Evolutionary conservation across 1,140 invertebrate species (phyloP).

Genomic region (Drosophila seguyi): DNA sequence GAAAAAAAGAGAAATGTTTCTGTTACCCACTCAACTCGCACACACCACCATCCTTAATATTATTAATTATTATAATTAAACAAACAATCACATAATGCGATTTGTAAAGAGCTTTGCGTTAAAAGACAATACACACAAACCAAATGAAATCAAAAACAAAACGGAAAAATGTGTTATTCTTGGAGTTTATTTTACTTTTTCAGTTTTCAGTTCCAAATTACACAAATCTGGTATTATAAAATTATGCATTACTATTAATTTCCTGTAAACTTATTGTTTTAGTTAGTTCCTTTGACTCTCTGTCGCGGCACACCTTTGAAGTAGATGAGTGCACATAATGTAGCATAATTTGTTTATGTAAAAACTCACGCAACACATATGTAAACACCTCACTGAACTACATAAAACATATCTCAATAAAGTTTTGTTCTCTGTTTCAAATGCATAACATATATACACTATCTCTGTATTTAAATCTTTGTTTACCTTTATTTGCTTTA

Average conservation of each 20-base stretch:
- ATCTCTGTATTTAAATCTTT: conserved; percentile 5
- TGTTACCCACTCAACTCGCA: conserved; percentile 33
- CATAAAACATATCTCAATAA: conserved; percentile 70
- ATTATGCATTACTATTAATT: conserved; percentile 23
- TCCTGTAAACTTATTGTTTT: conserved; percentile 58
- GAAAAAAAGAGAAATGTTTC: conserved; percentile 71
- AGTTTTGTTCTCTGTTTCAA: conserved; percentile 82
- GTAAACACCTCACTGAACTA: conserved; percentile 37
- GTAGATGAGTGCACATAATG: conserved; percentile 41
- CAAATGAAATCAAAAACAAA: conserved; percentile 39
- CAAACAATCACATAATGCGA: conserved; percentile 33
- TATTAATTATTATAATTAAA: conserved; percentile 42
- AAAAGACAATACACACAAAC: conserved; percentile 22
- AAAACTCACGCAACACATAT: conserved; percentile 46
- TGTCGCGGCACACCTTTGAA: conserved; percentile 51
- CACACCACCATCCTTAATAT: conserved; percentile 33
- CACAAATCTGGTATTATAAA: conserved; percentile 47
- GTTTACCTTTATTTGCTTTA: conserved; percentile 12
- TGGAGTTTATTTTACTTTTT: conserved; percentile 53
- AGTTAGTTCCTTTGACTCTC: conserved; percentile 46
- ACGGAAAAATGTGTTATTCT: conserved; percentile 18
- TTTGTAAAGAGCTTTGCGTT: conserved; percentile 37
- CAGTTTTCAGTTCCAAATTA: conserved; percentile 19
- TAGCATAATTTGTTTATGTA: conserved; percentile 69
- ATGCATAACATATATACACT: conserved; percentile 41